Evolutionary conservation across 2,113 vertebrate genomes (phyloP), one percentile per base, ranked within the genome.

Genomic region (Ivindomyrus marchei): DNA sequence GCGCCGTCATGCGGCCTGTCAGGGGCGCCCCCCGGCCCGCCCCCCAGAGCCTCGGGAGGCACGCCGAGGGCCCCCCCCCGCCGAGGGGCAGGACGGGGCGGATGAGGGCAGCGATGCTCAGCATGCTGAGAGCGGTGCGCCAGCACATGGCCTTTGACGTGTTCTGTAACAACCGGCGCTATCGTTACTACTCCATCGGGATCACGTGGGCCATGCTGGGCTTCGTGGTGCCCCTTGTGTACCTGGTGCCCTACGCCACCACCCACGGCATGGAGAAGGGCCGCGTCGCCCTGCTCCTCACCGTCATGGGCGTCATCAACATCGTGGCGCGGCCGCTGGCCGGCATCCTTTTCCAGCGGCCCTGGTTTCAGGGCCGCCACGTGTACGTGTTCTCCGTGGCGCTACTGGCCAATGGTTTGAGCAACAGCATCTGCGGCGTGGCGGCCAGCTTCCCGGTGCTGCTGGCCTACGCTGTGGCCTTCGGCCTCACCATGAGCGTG

Each of bases 141-240:
- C 95, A 93, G 47, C 94, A 97, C 93, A 93, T 97, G 94, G 97
- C 97, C 91, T 96, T 97, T 19, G 97, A 97, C 90, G 91, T 97
- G 90, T 93, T 98, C 90, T 92, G 93, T 89, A 93, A 94, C 90
- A 97, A 97, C 58, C 91, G 93, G 5, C 92, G 94, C 88, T 98
- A 96, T 91, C 94, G 94, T 24, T 94, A 96, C 89, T 97, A 93
- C 87, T 95, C 96, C 0, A 88, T 95, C 74, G 96, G 97, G 0
- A 93, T 97, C 42, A 89, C 93, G 4, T 97, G 97, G 97, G 96
- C 96, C 96, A 94, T 96, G 94, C 62, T 97, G 93, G 97, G 97
- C 0, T 97, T 97, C 87, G 89, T 92, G 0, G 91, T 97, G 90
- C 97, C 97, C 0, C 95, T 97, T 0, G 1, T 97, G 91, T 98